Evolutionary conservation across 2,888 invertebrate species (phyloP), one percentile per base, ranked within the genome.

Genomic region (Carabus problematicus): DNA sequence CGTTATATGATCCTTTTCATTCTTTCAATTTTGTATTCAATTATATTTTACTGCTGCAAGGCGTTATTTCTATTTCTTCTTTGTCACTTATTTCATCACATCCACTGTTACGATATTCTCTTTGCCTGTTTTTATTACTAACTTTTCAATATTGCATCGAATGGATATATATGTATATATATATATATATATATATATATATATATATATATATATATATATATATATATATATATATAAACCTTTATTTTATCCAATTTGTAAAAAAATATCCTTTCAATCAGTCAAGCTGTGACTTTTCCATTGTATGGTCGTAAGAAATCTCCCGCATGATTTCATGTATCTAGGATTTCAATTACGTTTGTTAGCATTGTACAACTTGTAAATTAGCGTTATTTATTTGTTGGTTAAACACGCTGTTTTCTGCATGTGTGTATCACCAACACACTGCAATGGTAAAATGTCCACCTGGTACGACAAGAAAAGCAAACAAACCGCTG

Each of bases 21-120:
- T 52, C 8, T 52, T 52, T 29, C 29, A 29, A 29, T 29, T 60
- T 60, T 40, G 9, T 43, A 60, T 45, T 43, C 55, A 55, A 55
- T 55, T 55, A 55, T 55, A 12, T 16, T 55, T 55, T 19, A 19
- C 18, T 59, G 18, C 41, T 42, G 41, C 42, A 19, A 43, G 29
- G 29, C 29, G 29, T 29, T 29, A 2, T 6, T 29, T 29, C 29
- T 29, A 29, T 29, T 29, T 29, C 29, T 29, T 29, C 29, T 29
- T 29, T 29, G 29, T 29, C 29, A 29, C 29, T 29, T 29, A 6
- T 29, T 29, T 29, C 29, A 29, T 29, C 29, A 29, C 29, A 29
- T 29, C 6, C 19, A 52, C 52, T 52, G 52, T 52, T 52, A 52
- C 4, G 9, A 14, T 29, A 29, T 29, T 29, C 29, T 29, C 29